A percentile compares a stretch with the other conserved stretches of the same genome.
phyloP scores from a whole-genome alignment of 2,113 vertebrate species.

The Mixornis gularis region DNA sequence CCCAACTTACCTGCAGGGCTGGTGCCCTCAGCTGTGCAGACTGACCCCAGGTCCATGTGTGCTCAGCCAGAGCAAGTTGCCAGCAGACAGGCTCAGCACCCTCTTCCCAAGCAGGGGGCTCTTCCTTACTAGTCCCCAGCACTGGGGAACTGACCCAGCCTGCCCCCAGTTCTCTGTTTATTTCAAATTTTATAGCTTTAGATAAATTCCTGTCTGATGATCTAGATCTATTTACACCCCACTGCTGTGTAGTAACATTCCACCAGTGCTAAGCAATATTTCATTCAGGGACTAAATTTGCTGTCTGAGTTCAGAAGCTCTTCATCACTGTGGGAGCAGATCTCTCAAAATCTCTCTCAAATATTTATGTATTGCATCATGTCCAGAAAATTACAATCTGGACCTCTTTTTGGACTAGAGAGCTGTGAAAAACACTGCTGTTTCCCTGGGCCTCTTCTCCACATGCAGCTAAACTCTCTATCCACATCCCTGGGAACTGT shows the following conservation, averaged over 20 bases:
- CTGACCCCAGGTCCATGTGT: fast-evolving
- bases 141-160: neutral
- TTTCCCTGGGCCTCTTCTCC: neutral
- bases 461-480: neutral
- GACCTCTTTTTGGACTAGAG: neutral
- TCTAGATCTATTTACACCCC: neutral
- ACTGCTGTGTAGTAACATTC: neutral
- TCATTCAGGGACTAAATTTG: neutral
- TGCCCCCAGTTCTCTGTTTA: neutral
- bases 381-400: neutral
- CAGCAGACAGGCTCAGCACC: neutral
- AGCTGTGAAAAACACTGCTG: neutral
- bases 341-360: neutral
- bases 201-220: neutral
- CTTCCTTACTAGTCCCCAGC: neutral
- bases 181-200: slow-evolving; percentile 6
- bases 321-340: neutral
- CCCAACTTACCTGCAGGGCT: neutral
- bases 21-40: neutral
- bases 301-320: neutral
- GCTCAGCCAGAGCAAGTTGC: fast-evolving
- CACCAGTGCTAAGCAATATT: neutral
- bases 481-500: neutral
- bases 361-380: neutral
- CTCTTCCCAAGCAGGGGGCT: neutral